phyloP scores from a whole-genome alignment of 2,113 vertebrate species.

The Caloenas nicobarica region DNA sequence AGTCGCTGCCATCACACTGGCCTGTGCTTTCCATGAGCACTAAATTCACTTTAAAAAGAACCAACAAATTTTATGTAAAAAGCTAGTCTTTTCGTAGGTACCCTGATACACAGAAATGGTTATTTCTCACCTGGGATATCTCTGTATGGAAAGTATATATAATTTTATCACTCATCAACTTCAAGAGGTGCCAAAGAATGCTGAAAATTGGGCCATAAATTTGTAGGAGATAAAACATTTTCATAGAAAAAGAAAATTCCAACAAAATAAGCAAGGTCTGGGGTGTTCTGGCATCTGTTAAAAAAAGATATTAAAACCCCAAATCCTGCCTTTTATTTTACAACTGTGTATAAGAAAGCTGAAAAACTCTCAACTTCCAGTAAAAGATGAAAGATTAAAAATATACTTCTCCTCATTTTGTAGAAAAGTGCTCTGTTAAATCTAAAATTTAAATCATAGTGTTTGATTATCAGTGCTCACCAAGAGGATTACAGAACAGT shows the following conservation, averaged over 20 bases:
- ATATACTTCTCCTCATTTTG: background rate
- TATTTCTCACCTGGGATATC: constrained; percentile 41
- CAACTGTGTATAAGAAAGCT: background rate
- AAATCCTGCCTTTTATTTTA: constrained; percentile 39
- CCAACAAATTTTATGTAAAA: background rate
- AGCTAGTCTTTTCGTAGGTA: background rate
- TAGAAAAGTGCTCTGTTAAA: constrained; percentile 31
- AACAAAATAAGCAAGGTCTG: background rate
- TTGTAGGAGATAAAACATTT: constrained; percentile 19
- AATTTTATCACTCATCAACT: constrained; percentile 42
- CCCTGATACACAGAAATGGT: background rate
- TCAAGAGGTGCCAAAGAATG: constrained; percentile 16
- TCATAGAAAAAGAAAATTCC: background rate
- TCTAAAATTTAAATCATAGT: constrained; percentile 67
- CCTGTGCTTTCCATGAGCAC: background rate
- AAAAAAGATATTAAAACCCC: background rate
- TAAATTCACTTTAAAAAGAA: constrained; percentile 2
- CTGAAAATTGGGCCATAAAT: constrained; percentile 20
- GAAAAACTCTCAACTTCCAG: constrained; percentile 49
- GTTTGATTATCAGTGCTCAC: constrained; percentile 72
- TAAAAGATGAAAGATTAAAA: constrained; percentile 46
- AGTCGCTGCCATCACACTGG: rapidly evolving
- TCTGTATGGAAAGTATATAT: background rate
- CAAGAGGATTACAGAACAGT: constrained; percentile 69
- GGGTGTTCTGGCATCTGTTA: background rate